Percentiles rank a stretch among this genome's conserved stretches.
These are phyloP conservation scores for Pygoscelis antarcticus DNA, from an alignment of 2,113 vertebrate genomes.

Conservation along the genomic window DNA sequence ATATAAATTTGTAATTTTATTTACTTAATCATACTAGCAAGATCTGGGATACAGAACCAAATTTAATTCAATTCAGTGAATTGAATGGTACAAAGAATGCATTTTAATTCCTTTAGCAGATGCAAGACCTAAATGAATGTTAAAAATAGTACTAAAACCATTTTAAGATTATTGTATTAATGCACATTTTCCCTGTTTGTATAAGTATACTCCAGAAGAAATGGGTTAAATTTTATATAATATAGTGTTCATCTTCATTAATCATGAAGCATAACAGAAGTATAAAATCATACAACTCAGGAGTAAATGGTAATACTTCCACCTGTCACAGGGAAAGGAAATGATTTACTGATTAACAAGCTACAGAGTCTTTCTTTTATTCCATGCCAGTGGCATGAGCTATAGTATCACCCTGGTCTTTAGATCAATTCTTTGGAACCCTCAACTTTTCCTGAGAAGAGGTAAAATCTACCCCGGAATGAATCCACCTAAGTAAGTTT, in stretches of 20 bases:
- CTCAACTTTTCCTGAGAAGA: background rate
- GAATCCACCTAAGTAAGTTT: background rate
- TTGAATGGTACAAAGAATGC: background rate
- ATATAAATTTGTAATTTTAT: constrained; percentile 44
- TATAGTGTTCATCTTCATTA: background rate
- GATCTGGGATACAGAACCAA: background rate
- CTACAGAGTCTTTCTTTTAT: background rate
- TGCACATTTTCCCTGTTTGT: background rate
- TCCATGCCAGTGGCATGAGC: background rate
- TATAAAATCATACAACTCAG: background rate
- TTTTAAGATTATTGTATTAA: background rate
- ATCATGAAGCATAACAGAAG: background rate
- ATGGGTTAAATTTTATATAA: background rate
- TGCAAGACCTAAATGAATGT: background rate
- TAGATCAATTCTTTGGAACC: background rate
- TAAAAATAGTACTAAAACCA: background rate
- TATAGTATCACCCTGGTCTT: background rate
- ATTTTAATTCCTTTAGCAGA: background rate
- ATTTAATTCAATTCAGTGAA: background rate
- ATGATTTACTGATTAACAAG: background rate
- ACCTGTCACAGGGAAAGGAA: background rate
- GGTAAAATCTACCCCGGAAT: background rate
- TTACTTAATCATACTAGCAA: constrained; percentile 58
- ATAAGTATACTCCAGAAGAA: background rate
- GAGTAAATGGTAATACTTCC: background rate